These are phyloP conservation scores for Drosophila ironensis DNA, from an alignment of 1,140 invertebrate genomes.

Conservation along the genomic window DNA sequence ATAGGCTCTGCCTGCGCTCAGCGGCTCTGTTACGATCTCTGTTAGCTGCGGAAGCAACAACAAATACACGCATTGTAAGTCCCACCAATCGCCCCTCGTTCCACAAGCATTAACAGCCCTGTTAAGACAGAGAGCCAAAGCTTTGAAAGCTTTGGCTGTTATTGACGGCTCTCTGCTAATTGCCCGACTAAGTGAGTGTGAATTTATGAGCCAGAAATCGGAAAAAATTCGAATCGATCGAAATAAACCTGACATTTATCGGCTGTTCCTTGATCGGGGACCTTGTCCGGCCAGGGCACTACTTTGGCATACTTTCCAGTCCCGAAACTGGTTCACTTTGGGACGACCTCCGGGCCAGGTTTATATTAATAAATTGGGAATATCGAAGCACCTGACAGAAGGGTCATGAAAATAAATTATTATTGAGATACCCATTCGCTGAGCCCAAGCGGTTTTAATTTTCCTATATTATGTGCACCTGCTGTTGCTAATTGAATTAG, in stretches of 20 bases:
- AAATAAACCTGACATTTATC: conserved; percentile 21
- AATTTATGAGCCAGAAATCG: conserved; percentile 49
- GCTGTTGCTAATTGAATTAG: conserved; percentile 58
- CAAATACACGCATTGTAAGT: too few relatives aligned
- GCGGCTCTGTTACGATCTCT: conserved; percentile 5
- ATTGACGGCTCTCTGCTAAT: conserved; percentile 25
- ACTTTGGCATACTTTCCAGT: conserved; percentile 30
- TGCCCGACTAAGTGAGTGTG: conserved; percentile 58
- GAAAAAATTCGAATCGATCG: conserved; percentile 36
- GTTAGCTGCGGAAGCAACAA: too few relatives aligned
- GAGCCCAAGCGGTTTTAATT: not conserved
- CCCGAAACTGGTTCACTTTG: conserved; percentile 63
- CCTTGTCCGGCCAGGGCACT: conserved; percentile 49
- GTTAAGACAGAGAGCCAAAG: conserved; percentile 21
- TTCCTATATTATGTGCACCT: conserved; percentile 15
- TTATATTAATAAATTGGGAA: conserved; percentile 35
- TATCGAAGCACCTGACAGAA: conserved; percentile 6
- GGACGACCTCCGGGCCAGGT: conserved; percentile 57
- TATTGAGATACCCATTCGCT: not conserved
- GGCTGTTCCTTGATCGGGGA: conserved; percentile 54
- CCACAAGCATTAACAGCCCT: too few relatives aligned
- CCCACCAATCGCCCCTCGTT: too few relatives aligned
- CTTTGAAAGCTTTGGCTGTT: conserved; percentile 22
- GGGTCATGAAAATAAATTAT: not conserved
- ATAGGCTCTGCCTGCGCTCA: too few relatives aligned